phyloP scores from a whole-genome alignment of 2,113 vertebrate species.

The Hemichromis elongatus region DNA sequence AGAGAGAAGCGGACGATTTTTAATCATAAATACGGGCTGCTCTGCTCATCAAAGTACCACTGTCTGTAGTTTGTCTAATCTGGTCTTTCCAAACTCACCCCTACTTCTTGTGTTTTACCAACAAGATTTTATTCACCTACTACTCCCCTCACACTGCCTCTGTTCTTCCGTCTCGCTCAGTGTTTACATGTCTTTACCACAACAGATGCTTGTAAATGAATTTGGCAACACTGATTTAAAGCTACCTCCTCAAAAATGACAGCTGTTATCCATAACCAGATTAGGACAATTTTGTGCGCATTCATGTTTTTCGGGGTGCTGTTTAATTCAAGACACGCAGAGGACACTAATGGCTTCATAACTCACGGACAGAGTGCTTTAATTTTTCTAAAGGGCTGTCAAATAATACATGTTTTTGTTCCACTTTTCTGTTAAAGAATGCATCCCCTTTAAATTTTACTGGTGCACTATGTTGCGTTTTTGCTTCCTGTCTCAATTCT shows the following conservation, averaged over 20 bases:
- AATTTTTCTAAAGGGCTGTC: neutral
- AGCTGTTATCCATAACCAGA: neutral
- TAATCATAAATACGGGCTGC: conserved; percentile 68
- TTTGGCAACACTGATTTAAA: neutral
- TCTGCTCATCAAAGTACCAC: conserved; percentile 69
- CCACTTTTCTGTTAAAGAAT: neutral
- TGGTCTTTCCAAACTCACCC: conserved; percentile 52
- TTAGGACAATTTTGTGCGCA: neutral
- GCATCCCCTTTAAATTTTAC: neutral
- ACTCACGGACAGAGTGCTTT: neutral
- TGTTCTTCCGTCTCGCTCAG: neutral
- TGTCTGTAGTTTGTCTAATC: conserved; percentile 66
- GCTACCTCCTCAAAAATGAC: neutral
- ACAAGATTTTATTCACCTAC: conserved; percentile 15
- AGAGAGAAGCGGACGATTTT: conserved; percentile 61
- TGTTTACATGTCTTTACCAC: neutral
- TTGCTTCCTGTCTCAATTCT: neutral
- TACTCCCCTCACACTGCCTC: neutral
- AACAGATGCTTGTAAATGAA: neutral
- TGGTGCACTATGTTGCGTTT: neutral
- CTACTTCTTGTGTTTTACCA: conserved; percentile 29
- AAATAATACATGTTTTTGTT: neutral
- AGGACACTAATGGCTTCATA: neutral
- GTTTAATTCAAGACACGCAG: conserved; percentile 9
- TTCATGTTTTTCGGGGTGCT: neutral